Evolutionary conservation across 2,888 invertebrate genomes (phyloP), one percentile per base, ranked within the genome.

Genomic region (Andrena camellia): DNA sequence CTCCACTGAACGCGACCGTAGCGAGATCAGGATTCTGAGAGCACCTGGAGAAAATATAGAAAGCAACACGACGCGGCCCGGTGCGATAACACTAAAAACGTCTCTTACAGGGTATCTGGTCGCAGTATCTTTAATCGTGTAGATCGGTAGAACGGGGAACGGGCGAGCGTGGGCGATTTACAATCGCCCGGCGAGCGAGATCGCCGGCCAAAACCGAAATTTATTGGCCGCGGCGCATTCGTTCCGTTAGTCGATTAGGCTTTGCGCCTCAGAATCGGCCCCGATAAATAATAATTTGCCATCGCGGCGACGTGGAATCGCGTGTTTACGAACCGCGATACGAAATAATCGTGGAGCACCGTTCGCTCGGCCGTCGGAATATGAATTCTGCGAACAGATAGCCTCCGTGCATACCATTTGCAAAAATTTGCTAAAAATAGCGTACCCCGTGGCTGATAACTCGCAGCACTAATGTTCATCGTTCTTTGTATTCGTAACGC

Each of bases 161-260:
- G 66, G 23, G 57, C 60, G 54, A 57, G 72, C 78, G 81, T 81
- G 80, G 86, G 80, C 87, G 86, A 83, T 83, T 76, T 76, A 85
- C 83, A 81, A 88, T 83, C 86, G 78, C 67, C 70, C 71, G 81
- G 81, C 57, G 71, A 71, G 82, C 81, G 79, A 78, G 80, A 86
- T 86, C 81, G 83, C 75, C 67, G 85, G 8, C 83, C 86, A 86
- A 91, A 90, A 89, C 85, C 78, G 78, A 88, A 89, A 90, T 90
- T 90, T 90, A 90, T 90, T 78, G 84, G 71, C 76, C 77, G 81
- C 79, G 66, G 72, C 78, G 85, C 77, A 89, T 91, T 92, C 90
- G 92, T 91, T 91, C 90, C 91, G 90, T 89, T 86, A 87, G 92
- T 90, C 92, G 91, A 89, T 90, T 89, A 87, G 86, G 83, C 81